A percentile compares a stretch with the other conserved stretches of the same genome.
Evolutionary conservation across 2,888 invertebrate genomes (phyloP).

Genomic region (Pegoplata infirma): DNA sequence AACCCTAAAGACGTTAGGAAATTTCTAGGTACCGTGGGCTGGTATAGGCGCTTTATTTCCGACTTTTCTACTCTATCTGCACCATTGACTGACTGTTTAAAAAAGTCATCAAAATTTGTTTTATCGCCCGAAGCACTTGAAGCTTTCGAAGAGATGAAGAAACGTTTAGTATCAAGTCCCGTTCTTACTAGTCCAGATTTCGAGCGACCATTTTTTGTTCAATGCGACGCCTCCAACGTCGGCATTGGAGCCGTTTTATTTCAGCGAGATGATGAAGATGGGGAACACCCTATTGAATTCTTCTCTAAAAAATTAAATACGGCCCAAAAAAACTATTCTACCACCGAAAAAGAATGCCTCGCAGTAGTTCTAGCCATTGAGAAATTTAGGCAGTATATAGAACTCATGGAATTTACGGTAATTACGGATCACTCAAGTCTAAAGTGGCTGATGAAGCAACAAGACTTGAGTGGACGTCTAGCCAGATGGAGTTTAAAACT

Average conservation of each 20-base stretch:
- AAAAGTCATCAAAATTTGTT: conserved; percentile 57
- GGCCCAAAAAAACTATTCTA: too few species aligned
- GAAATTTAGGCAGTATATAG: conserved; percentile 44
- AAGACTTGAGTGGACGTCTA: too few species aligned
- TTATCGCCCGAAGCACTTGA: not conserved
- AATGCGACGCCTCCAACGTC: not conserved
- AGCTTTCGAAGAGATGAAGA: not conserved
- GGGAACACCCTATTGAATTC: too few species aligned
- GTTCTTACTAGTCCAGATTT: not conserved
- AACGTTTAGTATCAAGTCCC: not conserved
- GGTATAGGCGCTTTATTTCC: conserved; percentile 16
- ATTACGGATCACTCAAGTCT: too few species aligned
- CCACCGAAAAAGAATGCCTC: too few species aligned
- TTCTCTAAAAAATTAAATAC: too few species aligned
- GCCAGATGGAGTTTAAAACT: conserved; percentile 65
- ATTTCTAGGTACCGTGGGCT: not conserved
- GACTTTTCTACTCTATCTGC: too few species aligned
- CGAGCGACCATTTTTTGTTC: not conserved
- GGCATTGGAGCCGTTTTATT: too few species aligned
- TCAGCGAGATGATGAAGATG: too few species aligned
- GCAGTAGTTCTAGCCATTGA: conserved; percentile 20
- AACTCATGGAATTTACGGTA: too few species aligned
- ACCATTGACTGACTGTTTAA: too few species aligned
- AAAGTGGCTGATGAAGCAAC: too few species aligned
- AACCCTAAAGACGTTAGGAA: not conserved